Evolutionary conservation across 2,888 invertebrate genomes (phyloP), one percentile per base, ranked within the genome.

Genomic region (Lymantria dispar): DNA sequence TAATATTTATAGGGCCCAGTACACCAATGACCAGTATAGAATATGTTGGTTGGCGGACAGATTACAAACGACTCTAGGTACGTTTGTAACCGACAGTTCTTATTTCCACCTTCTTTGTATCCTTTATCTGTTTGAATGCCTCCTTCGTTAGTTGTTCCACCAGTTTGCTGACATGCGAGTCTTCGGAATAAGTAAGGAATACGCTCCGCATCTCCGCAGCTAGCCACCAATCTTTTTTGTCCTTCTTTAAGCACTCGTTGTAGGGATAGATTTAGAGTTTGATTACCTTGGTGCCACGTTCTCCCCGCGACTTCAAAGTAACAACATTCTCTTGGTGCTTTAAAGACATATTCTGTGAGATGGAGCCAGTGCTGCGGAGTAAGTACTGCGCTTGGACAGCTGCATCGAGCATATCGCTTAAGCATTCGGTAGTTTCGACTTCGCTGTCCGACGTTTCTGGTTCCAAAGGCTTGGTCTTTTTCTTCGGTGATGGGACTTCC

Each of bases 291-390:
- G 45, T 39, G 33, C 50, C 50, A 54, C 45, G 47, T 39, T 50
- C 54, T 13, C 54, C 49, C 49, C 42, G 50, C 50, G 47, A 54
- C 12, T 50, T 54, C 50, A 54, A 47, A 12, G 50, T 45, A 38
- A 54, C 41, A 42, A 45, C 15, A 12, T 10, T 38, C 12, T 50
- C 50, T 36, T 29, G 45, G 50, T 54, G 47, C 31, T 44, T 47
- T 13, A 54, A 47, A 49, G 47, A 42, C 10, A 54, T 54, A 49
- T 0, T 41, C 30, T 54, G 54, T 39, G 54, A 54, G 11, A 54
- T 54, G 39, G 41, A 40, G 8, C 50, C 54, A 54, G 47, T 50
- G 50, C 14, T 50, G 8, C 49, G 44, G 13, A n/a, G 46, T 41
- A 50, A 53, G 40, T 40, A 50, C 40, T 53, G 49, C 47, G 22